These are phyloP conservation scores for Drosophila anomalata DNA, from an alignment of 2,888 invertebrate species.

Conservation along the genomic window DNA sequence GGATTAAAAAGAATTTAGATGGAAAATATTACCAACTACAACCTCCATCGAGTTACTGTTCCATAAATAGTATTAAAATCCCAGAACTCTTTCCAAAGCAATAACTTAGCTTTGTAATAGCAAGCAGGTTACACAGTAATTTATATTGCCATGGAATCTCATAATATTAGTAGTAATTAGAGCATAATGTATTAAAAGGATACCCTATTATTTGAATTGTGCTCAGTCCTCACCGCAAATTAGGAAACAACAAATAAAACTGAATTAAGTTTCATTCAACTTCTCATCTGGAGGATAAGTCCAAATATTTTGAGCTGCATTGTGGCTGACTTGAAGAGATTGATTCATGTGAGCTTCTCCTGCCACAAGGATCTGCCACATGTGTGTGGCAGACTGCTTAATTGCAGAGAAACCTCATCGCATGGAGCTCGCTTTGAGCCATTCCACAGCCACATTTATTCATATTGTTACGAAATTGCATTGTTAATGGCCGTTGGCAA, in stretches of 20 bases:
- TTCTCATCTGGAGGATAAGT: not conserved
- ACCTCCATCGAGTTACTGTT: too few relatives aligned
- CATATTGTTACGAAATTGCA: constrained; percentile 52
- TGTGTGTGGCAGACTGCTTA: constrained; percentile 51
- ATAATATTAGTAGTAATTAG: not conserved
- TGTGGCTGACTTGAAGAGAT: constrained; percentile 42
- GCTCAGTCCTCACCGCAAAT: not conserved
- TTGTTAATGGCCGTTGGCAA: constrained; percentile 54
- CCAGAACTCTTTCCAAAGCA: too few relatives aligned
- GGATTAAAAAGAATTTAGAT: too few relatives aligned
- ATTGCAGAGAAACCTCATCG: constrained; percentile 51
- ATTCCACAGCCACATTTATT: constrained; percentile 45
- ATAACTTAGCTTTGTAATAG: too few relatives aligned
- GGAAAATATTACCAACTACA: too few relatives aligned
- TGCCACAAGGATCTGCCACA: constrained; percentile 28
- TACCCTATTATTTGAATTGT: not conserved
- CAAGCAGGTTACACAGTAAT: not conserved
- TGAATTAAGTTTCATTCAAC: not conserved
- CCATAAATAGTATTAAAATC: too few relatives aligned
- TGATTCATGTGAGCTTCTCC: constrained; percentile 52
- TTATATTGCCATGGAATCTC: not conserved
- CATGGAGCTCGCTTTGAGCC: constrained; percentile 23
- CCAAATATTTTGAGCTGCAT: constrained; percentile 23
- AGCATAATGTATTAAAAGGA: not conserved
- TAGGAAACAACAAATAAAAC: not conserved